Percentiles rank a stretch among this genome's conserved stretches.
Evolutionary conservation across 92 coral and sea anemone genomes (phyloP).

Genomic region (Micromussa lordhowensis): DNA sequence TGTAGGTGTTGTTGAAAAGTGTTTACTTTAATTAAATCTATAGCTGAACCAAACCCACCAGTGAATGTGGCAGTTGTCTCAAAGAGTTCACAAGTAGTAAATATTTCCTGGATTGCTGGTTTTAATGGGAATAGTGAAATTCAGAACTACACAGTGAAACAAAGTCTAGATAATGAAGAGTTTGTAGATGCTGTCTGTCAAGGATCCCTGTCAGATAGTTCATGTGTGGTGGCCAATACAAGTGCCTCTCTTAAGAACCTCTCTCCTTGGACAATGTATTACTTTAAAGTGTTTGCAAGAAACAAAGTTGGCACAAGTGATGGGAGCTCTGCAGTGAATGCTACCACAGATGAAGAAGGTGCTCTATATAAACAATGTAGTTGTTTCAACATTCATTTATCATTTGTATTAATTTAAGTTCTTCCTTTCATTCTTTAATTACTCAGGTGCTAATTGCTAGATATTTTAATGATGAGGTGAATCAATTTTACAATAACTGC

Average conservation of each 20-base stretch:
- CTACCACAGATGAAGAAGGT: constrained; percentile 50
- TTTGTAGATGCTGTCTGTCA: neutral
- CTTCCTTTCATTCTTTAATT: no score
- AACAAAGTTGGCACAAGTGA: constrained; percentile 46
- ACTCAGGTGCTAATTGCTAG: no score
- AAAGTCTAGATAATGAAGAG: neutral
- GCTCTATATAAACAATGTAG: neutral
- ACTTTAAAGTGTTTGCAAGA: constrained; percentile 39
- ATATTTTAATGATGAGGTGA: no score
- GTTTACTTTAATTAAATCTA: neutral
- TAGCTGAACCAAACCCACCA: constrained; percentile 27
- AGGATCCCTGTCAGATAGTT: neutral
- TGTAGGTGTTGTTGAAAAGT: neutral
- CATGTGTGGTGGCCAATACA: constrained; percentile 6
- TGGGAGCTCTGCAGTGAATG: neutral
- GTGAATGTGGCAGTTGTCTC: neutral
- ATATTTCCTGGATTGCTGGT: constrained; percentile 44
- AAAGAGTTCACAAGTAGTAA: constrained; percentile 19
- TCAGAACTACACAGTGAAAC: constrained; percentile 13
- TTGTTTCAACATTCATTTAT: no score
- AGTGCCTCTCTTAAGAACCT: constrained; percentile 23
- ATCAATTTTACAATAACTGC: no score
- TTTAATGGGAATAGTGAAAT: constrained; percentile 61
- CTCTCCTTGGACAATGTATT: constrained; percentile 34
- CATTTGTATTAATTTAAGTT: no score